Percentiles rank a stretch among this genome's conserved stretches.
These are phyloP conservation scores for human DNA, from an alignment of 2,113 vertebrate species.

Conservation along the genomic window GRCh38 chr13:59288501-59289000, in stretches of 20 bases:
- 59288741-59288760: neutral
- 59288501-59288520: neutral
- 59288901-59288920: neutral
- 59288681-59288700: neutral
- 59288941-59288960: neutral
- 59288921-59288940: neutral
- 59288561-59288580: neutral
- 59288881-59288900: neutral
- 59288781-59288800: neutral
- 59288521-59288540: neutral
- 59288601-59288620: neutral
- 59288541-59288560: neutral
- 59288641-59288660: neutral
- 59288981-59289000: conserved; percentile 13
- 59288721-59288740: neutral
- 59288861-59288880: neutral
- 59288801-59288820: neutral
- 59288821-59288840: neutral
- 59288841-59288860: neutral
- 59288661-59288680: neutral
- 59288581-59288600: neutral
- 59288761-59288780: neutral
- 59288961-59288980: neutral
- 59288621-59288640: neutral
- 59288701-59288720: neutral